These are phyloP conservation scores for Hybos culiciformis DNA, from an alignment of 2,888 invertebrate species.

Conservation along the genomic window DNA sequence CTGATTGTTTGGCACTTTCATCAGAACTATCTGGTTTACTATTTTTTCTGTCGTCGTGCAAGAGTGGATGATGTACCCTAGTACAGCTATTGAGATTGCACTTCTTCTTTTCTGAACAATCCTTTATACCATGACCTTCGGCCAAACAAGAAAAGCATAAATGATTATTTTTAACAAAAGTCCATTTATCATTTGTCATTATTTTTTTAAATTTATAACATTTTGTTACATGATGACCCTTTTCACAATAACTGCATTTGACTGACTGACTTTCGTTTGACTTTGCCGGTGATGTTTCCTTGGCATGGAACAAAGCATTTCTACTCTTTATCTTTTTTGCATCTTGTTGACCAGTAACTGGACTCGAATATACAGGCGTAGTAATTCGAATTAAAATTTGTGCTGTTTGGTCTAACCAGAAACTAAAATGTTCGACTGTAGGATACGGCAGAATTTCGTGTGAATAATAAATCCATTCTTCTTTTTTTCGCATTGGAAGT, in stretches of 20 bases:
- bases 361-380: too few relatives aligned
- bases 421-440: constrained; percentile 10
- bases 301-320: constrained; percentile 1
- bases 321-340: neutral
- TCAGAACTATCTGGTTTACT: neutral
- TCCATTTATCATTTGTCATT: constrained; percentile 1
- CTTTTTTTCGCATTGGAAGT: constrained; percentile 12
- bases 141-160: constrained; percentile 9
- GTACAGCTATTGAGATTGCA: constrained; percentile 6
- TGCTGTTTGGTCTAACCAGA: constrained; percentile 12
- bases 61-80: constrained; percentile 4
- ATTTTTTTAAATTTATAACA: constrained; percentile 1
- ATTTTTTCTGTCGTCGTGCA: constrained; percentile 6
- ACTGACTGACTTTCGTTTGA: neutral
- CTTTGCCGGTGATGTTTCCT: neutral
- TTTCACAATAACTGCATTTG: neutral
- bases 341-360: neutral
- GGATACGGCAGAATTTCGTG: constrained; percentile 4
- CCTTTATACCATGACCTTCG: constrained; percentile 1
- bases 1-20: neutral
- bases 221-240: neutral
- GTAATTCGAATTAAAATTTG: constrained; percentile 9
- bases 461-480: constrained; percentile 9
- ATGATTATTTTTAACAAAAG: constrained; percentile 1
- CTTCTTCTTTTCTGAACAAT: constrained; percentile 1